Conservation (phyloP, 2,797 vertebrate genomes). For the Picus viridis region DNA sequence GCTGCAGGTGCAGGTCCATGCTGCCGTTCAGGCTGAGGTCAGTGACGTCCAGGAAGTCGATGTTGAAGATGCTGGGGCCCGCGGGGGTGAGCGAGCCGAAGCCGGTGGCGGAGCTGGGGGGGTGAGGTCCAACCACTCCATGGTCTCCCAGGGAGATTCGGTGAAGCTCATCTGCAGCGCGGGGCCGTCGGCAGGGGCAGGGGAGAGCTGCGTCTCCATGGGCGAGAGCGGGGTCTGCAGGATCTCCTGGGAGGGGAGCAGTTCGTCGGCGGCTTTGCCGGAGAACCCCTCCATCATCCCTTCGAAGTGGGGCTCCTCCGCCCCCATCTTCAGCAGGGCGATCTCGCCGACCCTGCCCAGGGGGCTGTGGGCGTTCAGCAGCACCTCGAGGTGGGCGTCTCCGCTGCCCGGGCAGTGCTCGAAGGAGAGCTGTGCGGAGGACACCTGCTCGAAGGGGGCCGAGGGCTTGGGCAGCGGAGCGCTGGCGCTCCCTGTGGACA, state of each 20-base stretch:
- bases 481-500: constrained; percentile 83
- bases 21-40: constrained; percentile 95
- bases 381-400: constrained; percentile 88
- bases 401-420: constrained; percentile 82
- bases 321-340: constrained; percentile 85
- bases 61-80: constrained; percentile 93
- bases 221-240: constrained; percentile 90
- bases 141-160: constrained; percentile 95
- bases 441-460: constrained; percentile 84
- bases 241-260: constrained; percentile 86
- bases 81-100: constrained; percentile 84
- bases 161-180: constrained; percentile 90
- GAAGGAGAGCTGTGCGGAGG: constrained; percentile 82
- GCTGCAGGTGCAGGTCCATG: constrained; percentile 96
- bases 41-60: constrained; percentile 94
- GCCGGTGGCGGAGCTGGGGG: constrained; percentile 86
- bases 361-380: constrained; percentile 85
- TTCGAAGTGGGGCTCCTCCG: constrained; percentile 84
- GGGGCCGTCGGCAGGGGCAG: constrained; percentile 79
- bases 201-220: constrained; percentile 84
- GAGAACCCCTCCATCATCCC: constrained; percentile 85
- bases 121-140: constrained; percentile 98
- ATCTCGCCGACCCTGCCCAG: constrained; percentile 83
- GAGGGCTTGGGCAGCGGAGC: constrained; percentile 81
- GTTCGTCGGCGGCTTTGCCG: constrained; percentile 85